A percentile compares a stretch with the other conserved stretches of the same genome.
These are phyloP conservation scores for Trachelus troglodyta DNA, from an alignment of 2,888 invertebrate genomes.

Conservation along the genomic window DNA sequence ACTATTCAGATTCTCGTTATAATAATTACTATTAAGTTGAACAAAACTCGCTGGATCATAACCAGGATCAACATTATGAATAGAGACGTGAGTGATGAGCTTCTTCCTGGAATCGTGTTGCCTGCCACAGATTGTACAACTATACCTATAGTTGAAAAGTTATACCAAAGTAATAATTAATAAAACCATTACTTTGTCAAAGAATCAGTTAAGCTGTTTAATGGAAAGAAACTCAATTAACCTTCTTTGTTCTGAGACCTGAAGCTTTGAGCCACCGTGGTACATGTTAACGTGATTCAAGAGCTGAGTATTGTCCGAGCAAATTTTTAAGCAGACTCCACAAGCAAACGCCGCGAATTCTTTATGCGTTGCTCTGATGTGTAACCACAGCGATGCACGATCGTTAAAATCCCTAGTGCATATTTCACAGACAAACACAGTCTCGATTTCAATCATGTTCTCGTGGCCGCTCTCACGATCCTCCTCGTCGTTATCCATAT, in stretches of 20 bases:
- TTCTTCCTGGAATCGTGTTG: slow-evolving; percentile 71
- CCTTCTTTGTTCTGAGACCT: slow-evolving; percentile 61
- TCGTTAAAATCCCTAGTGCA: slow-evolving; percentile 67
- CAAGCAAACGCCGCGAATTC: slow-evolving; percentile 69
- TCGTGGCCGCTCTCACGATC: slow-evolving; percentile 53
- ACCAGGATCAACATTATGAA: slow-evolving; percentile 68
- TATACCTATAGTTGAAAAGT: slow-evolving; percentile 43
- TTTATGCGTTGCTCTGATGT: slow-evolving; percentile 69
- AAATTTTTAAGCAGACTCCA: slow-evolving; percentile 70
- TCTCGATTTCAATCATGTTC: slow-evolving; percentile 65
- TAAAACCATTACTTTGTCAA: not conserved
- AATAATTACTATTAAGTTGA: slow-evolving; percentile 63
- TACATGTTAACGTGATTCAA: slow-evolving; percentile 68
- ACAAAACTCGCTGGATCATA: slow-evolving; percentile 68
- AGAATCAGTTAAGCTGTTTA: not conserved
- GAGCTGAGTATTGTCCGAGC: slow-evolving; percentile 67
- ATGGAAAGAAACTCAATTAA: slow-evolving; percentile 35
- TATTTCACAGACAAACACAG: slow-evolving; percentile 67
- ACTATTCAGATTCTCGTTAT: slow-evolving; percentile 53
- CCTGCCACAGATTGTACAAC: slow-evolving; percentile 69
- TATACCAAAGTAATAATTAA: not conserved
- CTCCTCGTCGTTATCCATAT: slow-evolving; percentile 50
- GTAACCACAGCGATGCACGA: slow-evolving; percentile 69
- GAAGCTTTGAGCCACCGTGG: slow-evolving; percentile 62
- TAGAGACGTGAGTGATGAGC: slow-evolving; percentile 68